Evolutionary conservation across 92 coral and sea anemone genomes (phyloP).

Genomic region (Nematostella vectensis): DNA sequence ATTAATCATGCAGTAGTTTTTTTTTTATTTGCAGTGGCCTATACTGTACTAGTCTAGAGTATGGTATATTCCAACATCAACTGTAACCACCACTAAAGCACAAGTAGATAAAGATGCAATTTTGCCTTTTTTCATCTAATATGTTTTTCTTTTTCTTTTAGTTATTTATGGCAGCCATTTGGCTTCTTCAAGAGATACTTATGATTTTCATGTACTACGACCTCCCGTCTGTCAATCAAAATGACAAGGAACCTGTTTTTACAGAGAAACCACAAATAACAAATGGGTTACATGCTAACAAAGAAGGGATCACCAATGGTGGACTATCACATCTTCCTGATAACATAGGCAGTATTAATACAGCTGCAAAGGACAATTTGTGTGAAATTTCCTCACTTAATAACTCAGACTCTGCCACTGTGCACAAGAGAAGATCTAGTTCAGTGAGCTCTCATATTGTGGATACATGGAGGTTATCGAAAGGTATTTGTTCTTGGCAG

Average conservation of each 20-base stretch:
- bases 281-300: not conserved
- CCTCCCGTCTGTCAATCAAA: conserved; percentile 28
- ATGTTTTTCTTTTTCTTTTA: conserved; percentile 1
- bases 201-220: conserved; percentile 63
- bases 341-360: not conserved
- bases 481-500: conserved; percentile 51
- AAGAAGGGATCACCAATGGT: not conserved
- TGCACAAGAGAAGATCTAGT: conserved; percentile 3
- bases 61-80: no score
- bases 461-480: conserved; percentile 44
- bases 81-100: no score
- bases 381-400: not conserved
- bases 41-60: no score
- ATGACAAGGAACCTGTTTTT: not conserved
- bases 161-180: conserved; percentile 75
- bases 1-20: no score
- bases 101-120: no score
- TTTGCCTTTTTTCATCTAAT: not conserved
- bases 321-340: no score
- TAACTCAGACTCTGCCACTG: not conserved
- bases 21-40: no score
- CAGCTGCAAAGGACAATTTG: not conserved
- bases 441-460: conserved; percentile 23
- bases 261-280: not conserved
- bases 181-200: conserved; percentile 68